phyloP scores from a whole-genome alignment of 2,113 vertebrate species.

The Dunckerocampus dactyliophorus region DNA sequence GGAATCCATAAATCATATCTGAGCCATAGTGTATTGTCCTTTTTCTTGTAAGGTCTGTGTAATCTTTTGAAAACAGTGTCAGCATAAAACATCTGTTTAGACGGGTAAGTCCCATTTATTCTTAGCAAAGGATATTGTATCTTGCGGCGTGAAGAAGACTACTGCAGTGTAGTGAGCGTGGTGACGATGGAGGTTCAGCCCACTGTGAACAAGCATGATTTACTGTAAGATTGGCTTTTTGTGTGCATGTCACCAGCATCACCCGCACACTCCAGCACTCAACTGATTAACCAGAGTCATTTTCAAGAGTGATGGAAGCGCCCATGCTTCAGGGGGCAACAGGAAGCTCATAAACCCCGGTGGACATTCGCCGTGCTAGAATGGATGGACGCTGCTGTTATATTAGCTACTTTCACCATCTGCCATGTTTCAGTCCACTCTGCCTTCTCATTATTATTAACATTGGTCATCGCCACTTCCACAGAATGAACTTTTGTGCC shows the following conservation, averaged over 20 bases:
- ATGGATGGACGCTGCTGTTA: slow-evolving; percentile 34
- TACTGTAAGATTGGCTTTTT: slow-evolving; percentile 44
- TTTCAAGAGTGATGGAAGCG: slow-evolving; percentile 61
- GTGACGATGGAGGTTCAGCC: slow-evolving; percentile 32
- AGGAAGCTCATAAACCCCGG: slow-evolving; percentile 54
- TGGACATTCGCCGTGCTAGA: slow-evolving; percentile 34
- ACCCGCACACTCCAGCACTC: slow-evolving; percentile 52
- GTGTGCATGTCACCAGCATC: slow-evolving; percentile 28
- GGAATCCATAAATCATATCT: not conserved
- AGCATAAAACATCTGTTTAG: slow-evolving; percentile 33
- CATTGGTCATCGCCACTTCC: slow-evolving; percentile 48
- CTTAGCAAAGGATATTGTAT: slow-evolving; percentile 20
- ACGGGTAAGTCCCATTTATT: slow-evolving; percentile 38
- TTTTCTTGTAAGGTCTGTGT: slow-evolving; percentile 6
- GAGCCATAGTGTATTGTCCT: not conserved
- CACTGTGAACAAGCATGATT: slow-evolving; percentile 51
- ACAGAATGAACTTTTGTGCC: slow-evolving; percentile 22
- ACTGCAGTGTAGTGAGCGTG: slow-evolving; percentile 39
- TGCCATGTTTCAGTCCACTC: slow-evolving; percentile 30
- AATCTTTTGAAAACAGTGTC: slow-evolving; percentile 43
- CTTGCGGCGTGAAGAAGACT: slow-evolving; percentile 42
- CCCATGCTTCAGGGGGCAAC: slow-evolving; percentile 15
- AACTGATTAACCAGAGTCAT: slow-evolving; percentile 66
- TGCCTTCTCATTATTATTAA: slow-evolving; percentile 34
- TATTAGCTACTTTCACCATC: slow-evolving; percentile 15